phyloP scores from a whole-genome alignment of 1,140 invertebrate genomes.

The Lordiphosa collinella region DNA sequence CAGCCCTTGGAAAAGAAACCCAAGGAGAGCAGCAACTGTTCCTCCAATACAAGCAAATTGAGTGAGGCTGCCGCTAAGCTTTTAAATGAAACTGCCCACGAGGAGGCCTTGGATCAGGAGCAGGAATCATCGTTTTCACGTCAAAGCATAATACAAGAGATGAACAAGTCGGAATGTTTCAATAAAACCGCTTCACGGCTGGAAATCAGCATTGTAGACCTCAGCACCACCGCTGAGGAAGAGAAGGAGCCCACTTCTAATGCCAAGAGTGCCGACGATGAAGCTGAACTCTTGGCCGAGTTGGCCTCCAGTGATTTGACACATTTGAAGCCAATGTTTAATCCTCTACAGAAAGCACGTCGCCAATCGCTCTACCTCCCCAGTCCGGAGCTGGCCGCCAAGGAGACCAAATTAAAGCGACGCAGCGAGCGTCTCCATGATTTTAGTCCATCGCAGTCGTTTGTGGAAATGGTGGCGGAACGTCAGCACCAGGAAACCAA shows the following conservation, averaged over 20 bases:
- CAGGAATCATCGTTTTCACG: conserved; percentile 15
- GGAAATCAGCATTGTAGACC: conserved; percentile 17
- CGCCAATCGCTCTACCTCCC: conserved; percentile 46
- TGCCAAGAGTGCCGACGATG: conserved; percentile 8
- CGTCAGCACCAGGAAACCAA: conserved; percentile 17
- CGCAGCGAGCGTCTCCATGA: conserved; percentile 47
- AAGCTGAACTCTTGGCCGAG: conserved; percentile 32
- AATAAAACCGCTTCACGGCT: conserved; percentile 37
- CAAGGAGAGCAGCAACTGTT: conserved; percentile 7
- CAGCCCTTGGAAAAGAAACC: background rate
- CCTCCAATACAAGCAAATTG: conserved; percentile 31
- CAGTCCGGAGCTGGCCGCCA: conserved; percentile 4
- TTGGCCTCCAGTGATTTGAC: conserved; percentile 41
- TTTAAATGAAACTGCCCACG: background rate
- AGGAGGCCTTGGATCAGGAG: conserved; percentile 13
- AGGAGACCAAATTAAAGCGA: conserved; percentile 46
- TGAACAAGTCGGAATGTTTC: conserved; percentile 45
- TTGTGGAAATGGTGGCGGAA: conserved; percentile 55
- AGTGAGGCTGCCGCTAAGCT: conserved; percentile 36
- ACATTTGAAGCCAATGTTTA: conserved; percentile 55
- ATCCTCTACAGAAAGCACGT: conserved; percentile 60
- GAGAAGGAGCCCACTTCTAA: background rate
- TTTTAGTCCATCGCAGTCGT: conserved; percentile 66
- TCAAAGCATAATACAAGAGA: conserved; percentile 14
- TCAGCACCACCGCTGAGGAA: conserved; percentile 21